Conservation (phyloP, 2,113 vertebrate species). For the Seriola aureovittata region DNA sequence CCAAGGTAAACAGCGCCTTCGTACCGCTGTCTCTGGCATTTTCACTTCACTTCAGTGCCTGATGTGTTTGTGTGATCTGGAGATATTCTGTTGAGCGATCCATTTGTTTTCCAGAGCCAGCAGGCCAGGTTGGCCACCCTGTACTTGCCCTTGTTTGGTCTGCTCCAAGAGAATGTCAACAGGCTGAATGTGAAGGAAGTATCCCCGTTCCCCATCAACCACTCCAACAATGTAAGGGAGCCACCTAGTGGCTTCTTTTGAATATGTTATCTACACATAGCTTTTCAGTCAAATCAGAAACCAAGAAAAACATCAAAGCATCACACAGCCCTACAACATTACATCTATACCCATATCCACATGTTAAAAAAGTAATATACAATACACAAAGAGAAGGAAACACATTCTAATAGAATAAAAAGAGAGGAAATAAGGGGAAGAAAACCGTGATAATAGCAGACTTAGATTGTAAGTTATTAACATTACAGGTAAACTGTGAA, state of each 20-base stretch:
- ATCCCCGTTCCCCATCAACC: conserved; percentile 88
- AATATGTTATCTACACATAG: background rate
- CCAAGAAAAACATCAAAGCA: background rate
- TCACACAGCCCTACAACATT: background rate
- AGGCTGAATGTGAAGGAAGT: conserved; percentile 96
- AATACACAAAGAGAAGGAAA: background rate
- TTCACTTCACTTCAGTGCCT: background rate
- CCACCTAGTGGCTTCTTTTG: conserved; percentile 69
- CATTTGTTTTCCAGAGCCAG: conserved; percentile 88
- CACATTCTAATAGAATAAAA: background rate
- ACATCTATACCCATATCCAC: background rate
- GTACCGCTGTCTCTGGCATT: background rate
- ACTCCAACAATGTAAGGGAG: conserved; percentile 87
- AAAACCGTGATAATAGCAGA: background rate
- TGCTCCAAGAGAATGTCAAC: conserved; percentile 97
- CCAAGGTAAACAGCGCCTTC: conserved; percentile 85
- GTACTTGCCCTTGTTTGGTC: conserved; percentile 95
- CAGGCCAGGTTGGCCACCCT: conserved; percentile 96
- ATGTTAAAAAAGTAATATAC: background rate
- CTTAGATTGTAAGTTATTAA: background rate
- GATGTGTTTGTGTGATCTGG: background rate
- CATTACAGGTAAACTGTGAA: background rate
- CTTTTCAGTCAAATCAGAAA: background rate
- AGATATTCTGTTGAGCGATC: conserved; percentile 20
- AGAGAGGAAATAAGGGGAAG: background rate